Percentiles rank a stretch among this genome's conserved stretches.
Evolutionary conservation across 2,113 vertebrate genomes (phyloP).

Genomic region (Plecturocebus donacophilus): DNA sequence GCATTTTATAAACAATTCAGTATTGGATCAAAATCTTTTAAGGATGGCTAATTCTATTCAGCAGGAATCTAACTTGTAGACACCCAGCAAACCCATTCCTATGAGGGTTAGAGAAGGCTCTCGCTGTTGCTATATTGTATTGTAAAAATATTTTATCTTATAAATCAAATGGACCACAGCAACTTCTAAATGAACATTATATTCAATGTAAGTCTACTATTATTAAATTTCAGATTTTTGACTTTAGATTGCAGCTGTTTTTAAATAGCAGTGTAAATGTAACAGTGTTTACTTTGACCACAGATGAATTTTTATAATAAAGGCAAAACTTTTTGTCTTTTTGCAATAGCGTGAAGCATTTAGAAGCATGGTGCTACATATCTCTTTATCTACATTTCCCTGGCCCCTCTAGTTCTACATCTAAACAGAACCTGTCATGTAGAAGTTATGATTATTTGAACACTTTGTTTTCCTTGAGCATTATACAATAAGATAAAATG

Average conservation of each 20-base stretch:
- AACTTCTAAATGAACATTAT: neutral
- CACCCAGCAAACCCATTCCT: neutral
- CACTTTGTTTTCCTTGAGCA: neutral
- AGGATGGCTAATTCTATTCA: neutral
- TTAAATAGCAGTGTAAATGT: conserved; percentile 2
- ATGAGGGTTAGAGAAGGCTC: neutral
- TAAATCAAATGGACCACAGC: neutral
- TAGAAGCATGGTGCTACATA: neutral
- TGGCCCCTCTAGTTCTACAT: neutral
- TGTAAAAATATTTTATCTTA: neutral
- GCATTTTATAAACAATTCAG: conserved; percentile 35
- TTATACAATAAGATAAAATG: neutral
- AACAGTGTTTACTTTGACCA: neutral
- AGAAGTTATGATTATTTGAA: neutral
- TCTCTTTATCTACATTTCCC: neutral
- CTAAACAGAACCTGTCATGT: neutral
- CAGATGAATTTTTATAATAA: conserved; percentile 5
- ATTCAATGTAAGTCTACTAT: neutral
- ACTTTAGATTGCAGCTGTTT: neutral
- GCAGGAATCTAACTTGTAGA: neutral
- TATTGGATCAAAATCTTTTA: neutral
- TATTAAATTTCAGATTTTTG: neutral
- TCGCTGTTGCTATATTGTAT: neutral
- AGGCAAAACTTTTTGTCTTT: neutral
- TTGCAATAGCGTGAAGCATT: neutral